A percentile compares a stretch with the other conserved stretches of the same genome.
Evolutionary conservation across 2,797 vertebrate species (phyloP).

Genomic region (Tangara arthus): DNA sequence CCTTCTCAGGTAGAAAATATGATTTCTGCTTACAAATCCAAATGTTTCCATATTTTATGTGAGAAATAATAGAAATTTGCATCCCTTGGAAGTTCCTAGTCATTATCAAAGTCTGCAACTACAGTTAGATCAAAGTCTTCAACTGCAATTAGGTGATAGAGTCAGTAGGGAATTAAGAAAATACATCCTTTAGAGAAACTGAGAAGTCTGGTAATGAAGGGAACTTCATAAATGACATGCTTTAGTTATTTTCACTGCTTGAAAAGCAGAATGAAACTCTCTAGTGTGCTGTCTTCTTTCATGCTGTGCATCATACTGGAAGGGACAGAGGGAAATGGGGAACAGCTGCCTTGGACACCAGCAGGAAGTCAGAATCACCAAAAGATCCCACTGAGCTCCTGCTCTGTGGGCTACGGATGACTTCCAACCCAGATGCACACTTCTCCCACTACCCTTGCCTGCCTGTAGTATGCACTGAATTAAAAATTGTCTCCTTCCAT

Average conservation of each 20-base stretch:
- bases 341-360: background rate
- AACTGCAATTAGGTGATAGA: background rate
- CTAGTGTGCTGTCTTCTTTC: background rate
- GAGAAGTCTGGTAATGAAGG: background rate
- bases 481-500: background rate
- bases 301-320: background rate
- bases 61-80: background rate
- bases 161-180: background rate
- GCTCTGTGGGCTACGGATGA: background rate
- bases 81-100: background rate
- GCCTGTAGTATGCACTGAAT: background rate
- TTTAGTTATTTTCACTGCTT: background rate
- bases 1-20: background rate
- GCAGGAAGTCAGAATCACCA: background rate
- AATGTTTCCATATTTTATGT: background rate
- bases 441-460: background rate
- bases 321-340: background rate
- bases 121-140: background rate
- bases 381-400: background rate
- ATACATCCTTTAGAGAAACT: background rate
- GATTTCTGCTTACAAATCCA: background rate
- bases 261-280: background rate
- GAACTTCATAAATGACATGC: background rate
- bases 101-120: background rate
- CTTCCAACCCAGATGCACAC: background rate